Conservation (phyloP, 2,797 vertebrate species). For the Luscinia megarhynchos region DNA sequence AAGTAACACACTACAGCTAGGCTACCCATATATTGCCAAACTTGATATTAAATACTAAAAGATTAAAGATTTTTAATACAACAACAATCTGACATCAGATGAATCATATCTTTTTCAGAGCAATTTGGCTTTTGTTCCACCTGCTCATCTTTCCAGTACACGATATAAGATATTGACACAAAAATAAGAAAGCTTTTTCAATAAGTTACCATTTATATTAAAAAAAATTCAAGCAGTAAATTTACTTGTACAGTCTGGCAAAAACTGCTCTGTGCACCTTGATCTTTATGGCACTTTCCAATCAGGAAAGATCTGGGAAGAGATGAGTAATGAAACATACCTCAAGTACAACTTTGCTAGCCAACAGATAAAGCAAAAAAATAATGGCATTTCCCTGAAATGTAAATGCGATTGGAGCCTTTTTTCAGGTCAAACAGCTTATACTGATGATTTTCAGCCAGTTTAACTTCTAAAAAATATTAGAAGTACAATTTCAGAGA, state of each 20-base stretch:
- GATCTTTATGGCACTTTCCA: background rate
- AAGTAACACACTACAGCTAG: background rate
- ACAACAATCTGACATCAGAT: background rate
- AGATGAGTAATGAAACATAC: background rate
- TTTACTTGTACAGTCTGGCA: background rate
- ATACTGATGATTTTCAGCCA: background rate
- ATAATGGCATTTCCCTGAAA: background rate
- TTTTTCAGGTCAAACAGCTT: background rate
- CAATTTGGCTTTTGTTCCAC: background rate
- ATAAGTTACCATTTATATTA: background rate
- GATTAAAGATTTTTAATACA: background rate
- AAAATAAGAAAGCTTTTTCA: background rate
- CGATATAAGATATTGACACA: background rate
- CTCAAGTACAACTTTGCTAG: background rate
- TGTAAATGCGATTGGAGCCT: background rate
- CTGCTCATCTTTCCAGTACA: background rate
- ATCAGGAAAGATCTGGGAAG: background rate
- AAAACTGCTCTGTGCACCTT: background rate
- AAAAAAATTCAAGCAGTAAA: background rate
- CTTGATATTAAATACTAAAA: background rate
- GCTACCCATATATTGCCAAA: background rate
- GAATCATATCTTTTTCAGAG: background rate
- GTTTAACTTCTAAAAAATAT: background rate
- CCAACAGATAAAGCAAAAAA: background rate
- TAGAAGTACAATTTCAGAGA: background rate